Evolutionary conservation across 1,140 invertebrate species (phyloP).

Genomic region (Drosophila virilis): DNA sequence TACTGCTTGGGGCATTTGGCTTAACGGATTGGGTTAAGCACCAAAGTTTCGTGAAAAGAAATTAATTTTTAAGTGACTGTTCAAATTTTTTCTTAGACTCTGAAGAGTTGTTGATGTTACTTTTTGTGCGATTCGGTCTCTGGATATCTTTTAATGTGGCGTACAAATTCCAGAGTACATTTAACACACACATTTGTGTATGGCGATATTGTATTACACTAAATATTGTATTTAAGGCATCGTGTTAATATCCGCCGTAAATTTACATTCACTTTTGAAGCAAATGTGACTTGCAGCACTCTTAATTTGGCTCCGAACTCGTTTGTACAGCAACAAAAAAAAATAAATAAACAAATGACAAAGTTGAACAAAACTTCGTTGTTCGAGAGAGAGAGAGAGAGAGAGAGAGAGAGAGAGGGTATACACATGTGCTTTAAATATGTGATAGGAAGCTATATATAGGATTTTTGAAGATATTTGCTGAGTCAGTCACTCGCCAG

Average conservation of each 20-base stretch:
- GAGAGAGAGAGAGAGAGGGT: neutral
- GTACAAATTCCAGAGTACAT: neutral
- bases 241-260: constrained; percentile 30
- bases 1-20: constrained; percentile 13
- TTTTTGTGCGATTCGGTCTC: neutral
- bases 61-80: constrained; percentile 3
- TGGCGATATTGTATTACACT: constrained; percentile 17
- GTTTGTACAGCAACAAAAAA: constrained; percentile 20
- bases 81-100: neutral
- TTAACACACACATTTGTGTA: neutral
- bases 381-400: no score
- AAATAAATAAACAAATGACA: constrained; percentile 16
- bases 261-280: constrained; percentile 43
- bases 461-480: neutral
- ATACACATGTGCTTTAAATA: neutral
- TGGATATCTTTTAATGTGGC: no score
- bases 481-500: neutral
- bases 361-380: constrained; percentile 29
- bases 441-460: neutral
- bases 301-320: constrained; percentile 18
- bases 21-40: neutral
- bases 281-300: constrained; percentile 21
- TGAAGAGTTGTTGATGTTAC: no score
- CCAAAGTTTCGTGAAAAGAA: constrained; percentile 5
- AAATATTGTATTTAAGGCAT: constrained; percentile 33